Base-by-base conservation (phyloP, 2,888 invertebrate genomes). In the Chloromyia formosa region DNA sequence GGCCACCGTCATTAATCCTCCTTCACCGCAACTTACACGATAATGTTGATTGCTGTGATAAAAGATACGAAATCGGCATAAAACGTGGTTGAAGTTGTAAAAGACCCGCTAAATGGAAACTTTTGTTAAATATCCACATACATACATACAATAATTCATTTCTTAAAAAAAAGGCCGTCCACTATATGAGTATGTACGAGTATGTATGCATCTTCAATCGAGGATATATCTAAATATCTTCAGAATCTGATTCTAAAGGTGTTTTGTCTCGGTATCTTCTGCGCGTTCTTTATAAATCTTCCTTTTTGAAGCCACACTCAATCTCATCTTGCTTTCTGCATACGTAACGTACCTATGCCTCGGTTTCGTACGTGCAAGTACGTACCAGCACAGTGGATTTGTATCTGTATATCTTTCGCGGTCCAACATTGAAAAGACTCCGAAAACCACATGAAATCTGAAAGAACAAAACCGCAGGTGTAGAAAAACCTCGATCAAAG, bases 401-500 rank as follows among this genome's bases (percentile, higher is more conserved):
- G 42, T 49, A 12, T 12, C 16, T 49, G 49, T 12, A 35, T 35
- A 35, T 35, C 27, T 35, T 35, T 35, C 27, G 27, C 27, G 27
- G 27, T 35, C 27, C 27, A 35, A 35, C 7, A 7, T 35, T 35
- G 45, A 66, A 49, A 27, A 22, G 18, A 49, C 66, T 66, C 49
- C 12, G 71, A 27, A 60, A 73, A 73, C 73, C 73, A 60, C 73
- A 73, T 58, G 49, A 73, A 73, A 61, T 61, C 45, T 16, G 49
- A 73, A 73, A 56, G 61, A 58, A 61, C 61, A 42, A 73, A 73
- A 73, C 61, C 61, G 61, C 73, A 73, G 73, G 73, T 73, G 73
- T 60, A 73, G 58, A 73, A 73, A 73, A 73, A 49, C 22, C 27
- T n/a, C 16, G 18, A 71, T 73, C 73, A 73, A 73, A 73, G 49